Percentiles rank a stretch among this genome's conserved stretches.
These are phyloP conservation scores for Ornithoptera priamus DNA, from an alignment of 2,888 invertebrate genomes.

Conservation along the genomic window DNA sequence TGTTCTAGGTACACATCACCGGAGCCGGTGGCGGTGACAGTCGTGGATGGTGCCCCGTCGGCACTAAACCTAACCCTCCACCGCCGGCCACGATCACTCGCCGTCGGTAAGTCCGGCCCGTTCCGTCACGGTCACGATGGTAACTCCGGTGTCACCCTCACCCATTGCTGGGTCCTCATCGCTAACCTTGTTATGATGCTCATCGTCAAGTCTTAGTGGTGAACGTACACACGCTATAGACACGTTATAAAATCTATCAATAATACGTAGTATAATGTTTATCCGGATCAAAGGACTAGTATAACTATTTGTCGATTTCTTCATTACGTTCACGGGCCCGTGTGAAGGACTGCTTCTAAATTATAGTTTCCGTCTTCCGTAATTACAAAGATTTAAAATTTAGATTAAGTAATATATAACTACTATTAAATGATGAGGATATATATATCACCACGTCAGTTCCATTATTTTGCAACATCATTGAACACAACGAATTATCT, in stretches of 20 bases:
- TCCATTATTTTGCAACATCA: no score
- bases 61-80: constrained; percentile 50
- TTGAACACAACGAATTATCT: no score
- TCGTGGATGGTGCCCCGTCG: constrained; percentile 54
- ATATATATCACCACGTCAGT: no score
- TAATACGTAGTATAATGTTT: background rate
- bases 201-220: constrained; percentile 42
- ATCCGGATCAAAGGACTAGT: constrained; percentile 16
- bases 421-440: no score
- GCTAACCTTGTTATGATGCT: constrained; percentile 51
- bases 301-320: no score
- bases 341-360: no score
- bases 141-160: constrained; percentile 54
- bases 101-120: constrained; percentile 57
- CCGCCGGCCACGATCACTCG: constrained; percentile 46
- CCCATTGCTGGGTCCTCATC: constrained; percentile 52
- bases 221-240: no score
- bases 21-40: constrained; percentile 40
- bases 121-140: constrained; percentile 47
- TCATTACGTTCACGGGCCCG: no score
- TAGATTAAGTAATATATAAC: no score
- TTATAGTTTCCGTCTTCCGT: no score
- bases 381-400: no score
- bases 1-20: constrained; percentile 49
- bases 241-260: no score